phyloP scores from a whole-genome alignment of 2,113 vertebrate species.

The Empidonax alnorum region DNA sequence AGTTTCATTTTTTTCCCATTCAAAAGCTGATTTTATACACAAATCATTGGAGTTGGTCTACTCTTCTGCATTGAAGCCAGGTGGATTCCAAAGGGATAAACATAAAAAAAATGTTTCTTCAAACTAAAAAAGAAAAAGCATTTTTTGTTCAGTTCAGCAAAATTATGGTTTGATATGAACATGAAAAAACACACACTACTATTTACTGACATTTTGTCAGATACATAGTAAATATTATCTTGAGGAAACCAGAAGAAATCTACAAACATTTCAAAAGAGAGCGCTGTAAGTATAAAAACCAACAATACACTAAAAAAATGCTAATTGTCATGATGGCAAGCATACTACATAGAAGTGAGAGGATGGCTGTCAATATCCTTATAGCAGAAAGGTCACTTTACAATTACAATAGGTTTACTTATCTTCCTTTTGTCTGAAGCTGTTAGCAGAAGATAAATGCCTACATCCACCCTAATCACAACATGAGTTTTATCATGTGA shows the following conservation, averaged over 20 bases:
- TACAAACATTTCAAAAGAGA: conserved; percentile 21
- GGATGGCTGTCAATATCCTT: conserved; percentile 21
- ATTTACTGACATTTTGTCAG: conserved; percentile 59
- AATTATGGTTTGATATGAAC: conserved; percentile 6
- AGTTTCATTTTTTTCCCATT: neutral
- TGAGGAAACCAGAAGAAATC: conserved; percentile 35
- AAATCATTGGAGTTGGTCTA: neutral
- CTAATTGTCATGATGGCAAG: conserved; percentile 18
- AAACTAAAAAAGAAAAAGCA: neutral
- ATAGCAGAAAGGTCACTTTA: conserved; percentile 35
- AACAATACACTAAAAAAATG: neutral
- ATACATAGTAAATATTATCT: conserved; percentile 34
- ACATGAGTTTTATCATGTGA: conserved; percentile 9
- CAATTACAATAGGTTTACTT: conserved; percentile 15
- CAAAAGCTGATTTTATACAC: neutral
- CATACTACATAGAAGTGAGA: neutral
- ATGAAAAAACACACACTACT: neutral
- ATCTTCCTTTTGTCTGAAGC: conserved; percentile 32
- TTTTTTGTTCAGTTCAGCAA: neutral
- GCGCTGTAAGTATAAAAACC: neutral
- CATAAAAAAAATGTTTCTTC: neutral
- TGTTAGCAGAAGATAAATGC: conserved; percentile 49
- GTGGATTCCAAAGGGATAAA: neutral
- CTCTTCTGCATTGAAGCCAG: neutral
- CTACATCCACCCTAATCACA: conserved; percentile 7